These are phyloP conservation scores for Poeciliopsis prolifica DNA, from an alignment of 2,113 vertebrate species.

Conservation along the genomic window DNA sequence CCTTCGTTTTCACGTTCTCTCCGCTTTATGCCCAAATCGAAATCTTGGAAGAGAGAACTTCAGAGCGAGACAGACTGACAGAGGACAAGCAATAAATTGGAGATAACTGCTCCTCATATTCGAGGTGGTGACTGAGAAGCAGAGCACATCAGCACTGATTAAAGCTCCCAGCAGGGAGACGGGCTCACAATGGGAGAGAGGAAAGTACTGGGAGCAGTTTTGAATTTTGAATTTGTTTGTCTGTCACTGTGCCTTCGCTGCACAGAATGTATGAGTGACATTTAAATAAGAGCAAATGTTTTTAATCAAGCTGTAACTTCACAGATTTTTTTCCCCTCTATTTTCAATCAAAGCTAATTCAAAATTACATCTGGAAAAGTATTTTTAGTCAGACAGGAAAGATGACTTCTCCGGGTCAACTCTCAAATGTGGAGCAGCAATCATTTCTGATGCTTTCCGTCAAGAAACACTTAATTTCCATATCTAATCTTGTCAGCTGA, in stretches of 20 bases:
- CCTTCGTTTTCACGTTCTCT: slow-evolving; percentile 58
- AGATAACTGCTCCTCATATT: slow-evolving; percentile 74
- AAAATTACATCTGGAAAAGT: background rate
- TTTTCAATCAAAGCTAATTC: slow-evolving; percentile 13
- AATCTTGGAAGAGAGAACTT: slow-evolving; percentile 64
- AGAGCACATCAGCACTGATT: slow-evolving; percentile 73
- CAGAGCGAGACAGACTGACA: slow-evolving; percentile 62
- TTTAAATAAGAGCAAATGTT: slow-evolving; percentile 5
- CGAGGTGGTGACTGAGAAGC: slow-evolving; percentile 68
- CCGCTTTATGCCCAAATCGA: slow-evolving; percentile 53
- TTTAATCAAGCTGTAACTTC: slow-evolving; percentile 6
- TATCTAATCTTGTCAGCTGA: background rate
- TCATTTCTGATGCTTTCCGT: slow-evolving; percentile 11
- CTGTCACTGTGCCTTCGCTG: slow-evolving; percentile 25
- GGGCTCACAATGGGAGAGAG: slow-evolving; percentile 45
- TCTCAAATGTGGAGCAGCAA: background rate
- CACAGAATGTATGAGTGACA: slow-evolving; percentile 12
- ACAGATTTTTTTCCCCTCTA: background rate
- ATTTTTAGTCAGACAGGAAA: background rate
- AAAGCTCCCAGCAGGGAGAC: slow-evolving; percentile 67
- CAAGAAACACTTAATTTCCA: background rate
- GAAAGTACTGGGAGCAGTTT: slow-evolving; percentile 50
- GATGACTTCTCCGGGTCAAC: slow-evolving; percentile 1
- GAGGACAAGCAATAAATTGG: slow-evolving; percentile 73
- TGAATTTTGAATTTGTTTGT: slow-evolving; percentile 48